Evolutionary conservation across 1,140 invertebrate species (phyloP).

Genomic region (Tetragnatha versicolor): DNA sequence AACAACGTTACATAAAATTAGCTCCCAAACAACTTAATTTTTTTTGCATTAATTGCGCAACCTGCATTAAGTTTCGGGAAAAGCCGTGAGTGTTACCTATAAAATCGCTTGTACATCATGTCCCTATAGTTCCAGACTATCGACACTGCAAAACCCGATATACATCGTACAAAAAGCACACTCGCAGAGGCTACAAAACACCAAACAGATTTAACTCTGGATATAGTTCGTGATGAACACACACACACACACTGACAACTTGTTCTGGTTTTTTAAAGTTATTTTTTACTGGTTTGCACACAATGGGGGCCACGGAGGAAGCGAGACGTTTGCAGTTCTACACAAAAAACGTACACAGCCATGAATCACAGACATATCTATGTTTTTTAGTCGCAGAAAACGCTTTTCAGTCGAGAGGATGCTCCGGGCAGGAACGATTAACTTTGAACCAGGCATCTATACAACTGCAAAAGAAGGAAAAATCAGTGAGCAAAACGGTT

Average conservation of each 20-base stretch:
- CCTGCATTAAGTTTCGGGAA: no score
- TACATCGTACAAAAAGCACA: conserved; percentile 48
- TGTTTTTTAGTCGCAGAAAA: conserved; percentile 32
- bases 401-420: conserved; percentile 83
- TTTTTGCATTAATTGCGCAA: no score
- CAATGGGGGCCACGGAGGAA: conserved; percentile 3
- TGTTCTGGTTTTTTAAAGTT: conserved; percentile 2
- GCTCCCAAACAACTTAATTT: no score
- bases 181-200: conserved; percentile 27
- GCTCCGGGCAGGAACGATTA: conserved; percentile 95
- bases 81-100: no score
- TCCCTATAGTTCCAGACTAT: no score
- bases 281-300: conserved; percentile 3
- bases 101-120: no score
- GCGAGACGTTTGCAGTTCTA: conserved; percentile 27
- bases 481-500: not conserved
- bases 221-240: conserved; percentile 10
- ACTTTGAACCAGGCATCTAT: conserved; percentile 98
- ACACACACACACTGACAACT: conserved; percentile 36
- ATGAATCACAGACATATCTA: conserved; percentile 54
- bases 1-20: not conserved
- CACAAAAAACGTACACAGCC: conserved; percentile 40
- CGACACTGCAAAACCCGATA: no score
- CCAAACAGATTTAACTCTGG: not conserved
- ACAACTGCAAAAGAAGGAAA: conserved; percentile 72